Evolutionary conservation across 2,113 vertebrate species (phyloP).

Genomic region (Pholis gunnellus): DNA sequence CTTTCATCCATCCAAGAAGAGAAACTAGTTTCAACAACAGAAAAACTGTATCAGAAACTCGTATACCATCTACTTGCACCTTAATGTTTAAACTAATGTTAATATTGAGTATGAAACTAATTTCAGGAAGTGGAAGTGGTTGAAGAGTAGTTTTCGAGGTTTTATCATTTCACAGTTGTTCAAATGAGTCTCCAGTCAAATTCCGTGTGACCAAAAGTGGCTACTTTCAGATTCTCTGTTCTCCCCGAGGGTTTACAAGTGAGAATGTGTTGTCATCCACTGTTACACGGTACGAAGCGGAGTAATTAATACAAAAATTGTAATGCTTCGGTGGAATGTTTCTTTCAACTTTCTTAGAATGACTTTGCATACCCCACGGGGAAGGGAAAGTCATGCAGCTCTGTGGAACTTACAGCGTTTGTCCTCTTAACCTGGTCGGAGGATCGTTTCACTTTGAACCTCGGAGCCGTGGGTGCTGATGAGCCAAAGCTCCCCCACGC

Average conservation of each 20-base stretch:
- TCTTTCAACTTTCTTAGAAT: conserved; percentile 29
- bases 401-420: conserved; percentile 13
- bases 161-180: background rate
- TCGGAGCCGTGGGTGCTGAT: conserved; percentile 37
- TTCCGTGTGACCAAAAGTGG: background rate
- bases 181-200: background rate
- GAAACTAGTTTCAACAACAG: background rate
- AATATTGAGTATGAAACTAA: background rate
- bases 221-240: background rate
- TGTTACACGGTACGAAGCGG: background rate
- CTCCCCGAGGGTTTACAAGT: background rate
- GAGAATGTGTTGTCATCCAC: background rate
- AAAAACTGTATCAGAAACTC: background rate
- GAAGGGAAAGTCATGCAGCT: conserved; percentile 5
- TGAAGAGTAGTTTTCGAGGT: background rate
- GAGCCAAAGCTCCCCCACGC: conserved; percentile 35
- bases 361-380: conserved; percentile 21
- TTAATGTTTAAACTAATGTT: background rate
- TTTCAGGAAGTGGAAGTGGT: background rate
- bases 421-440: conserved; percentile 44
- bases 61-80: background rate
- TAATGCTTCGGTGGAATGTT: background rate
- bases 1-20: background rate
- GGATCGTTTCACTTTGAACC: conserved; percentile 51
- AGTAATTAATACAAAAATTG: background rate